Base-by-base conservation (phyloP, 2,113 vertebrate species). In the Aramus guarauna region DNA sequence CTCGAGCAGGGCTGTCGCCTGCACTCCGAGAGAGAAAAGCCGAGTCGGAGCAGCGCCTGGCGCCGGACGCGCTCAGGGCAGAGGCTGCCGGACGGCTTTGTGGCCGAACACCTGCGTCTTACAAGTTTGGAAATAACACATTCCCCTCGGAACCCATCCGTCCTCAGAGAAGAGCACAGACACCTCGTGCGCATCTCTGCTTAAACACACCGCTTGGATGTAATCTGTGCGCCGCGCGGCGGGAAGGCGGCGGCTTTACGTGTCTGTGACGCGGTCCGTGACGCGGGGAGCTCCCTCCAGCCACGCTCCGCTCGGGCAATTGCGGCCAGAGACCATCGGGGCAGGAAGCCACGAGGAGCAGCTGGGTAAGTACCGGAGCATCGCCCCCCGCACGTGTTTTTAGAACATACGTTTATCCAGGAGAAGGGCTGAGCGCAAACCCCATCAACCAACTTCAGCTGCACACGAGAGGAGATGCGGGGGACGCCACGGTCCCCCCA, bases 41-140 rank as follows among this genome's bases (percentile, higher is more conserved):
- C 1, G 32, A 23, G 36, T 1, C 5, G 0, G 18, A 58, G 24
- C 36, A 69, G 56, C 2, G 7, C 11, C 27, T 1, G 41, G 9
- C 1, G 3, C 4, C 41, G 5, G 23, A 3, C 34, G 13, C 39
- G 9, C 10, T 11, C 50, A 6, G 43, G 48, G 36, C 50, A 43
- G 41, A 12, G 36, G 41, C 50, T 15, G 9, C 30, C 7, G 21
- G 58, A 9, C 5, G 5, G 47, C 41, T 41, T 29, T 23, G 20
- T 18, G 32, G 14, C 26, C 21, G 15, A 66, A 6, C 3, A 30
- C 13, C 5, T 2, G 23, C 41, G 64, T 48, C 26, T 26, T 1
- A 6, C 1, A 64, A 58, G 41, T 9, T 48, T 30, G 41, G 4
- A 36, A 50, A 30, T 15, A 52, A 12, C 58, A 12, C 12, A 5